phyloP scores from a whole-genome alignment of 2,113 vertebrate genomes.

The Elgaria multicarinata region DNA sequence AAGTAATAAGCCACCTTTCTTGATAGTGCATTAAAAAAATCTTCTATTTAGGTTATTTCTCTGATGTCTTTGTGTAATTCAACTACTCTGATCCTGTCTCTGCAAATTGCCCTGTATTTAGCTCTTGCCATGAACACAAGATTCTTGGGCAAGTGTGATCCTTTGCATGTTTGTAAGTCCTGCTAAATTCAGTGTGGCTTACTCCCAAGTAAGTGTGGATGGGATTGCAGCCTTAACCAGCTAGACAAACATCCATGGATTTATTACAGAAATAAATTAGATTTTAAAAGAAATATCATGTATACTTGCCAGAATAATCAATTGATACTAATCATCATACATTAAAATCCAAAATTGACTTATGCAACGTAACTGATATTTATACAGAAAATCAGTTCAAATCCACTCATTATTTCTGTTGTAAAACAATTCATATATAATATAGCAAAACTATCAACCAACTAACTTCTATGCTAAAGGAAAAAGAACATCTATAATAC shows the following conservation, averaged over 20 bases:
- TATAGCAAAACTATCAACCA: neutral
- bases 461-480: neutral
- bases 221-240: neutral
- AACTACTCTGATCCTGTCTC: conserved; percentile 31
- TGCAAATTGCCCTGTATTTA: conserved; percentile 21
- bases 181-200: neutral
- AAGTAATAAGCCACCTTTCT: conserved; percentile 49
- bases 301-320: neutral
- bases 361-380: neutral
- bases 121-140: conserved; percentile 26
- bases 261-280: neutral
- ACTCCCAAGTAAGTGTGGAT: neutral
- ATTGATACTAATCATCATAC: neutral
- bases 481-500: neutral
- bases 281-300: neutral
- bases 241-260: neutral
- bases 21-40: conserved; percentile 10
- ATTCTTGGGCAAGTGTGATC: neutral
- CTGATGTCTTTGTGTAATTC: neutral
- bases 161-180: too few species aligned
- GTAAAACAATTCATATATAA: neutral
- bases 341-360: neutral
- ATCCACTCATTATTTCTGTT: neutral
- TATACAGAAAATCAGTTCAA: neutral
- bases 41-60: conserved; percentile 23